Base-by-base conservation (phyloP, 1,140 invertebrate species). In the Phymastichus coffea region DNA sequence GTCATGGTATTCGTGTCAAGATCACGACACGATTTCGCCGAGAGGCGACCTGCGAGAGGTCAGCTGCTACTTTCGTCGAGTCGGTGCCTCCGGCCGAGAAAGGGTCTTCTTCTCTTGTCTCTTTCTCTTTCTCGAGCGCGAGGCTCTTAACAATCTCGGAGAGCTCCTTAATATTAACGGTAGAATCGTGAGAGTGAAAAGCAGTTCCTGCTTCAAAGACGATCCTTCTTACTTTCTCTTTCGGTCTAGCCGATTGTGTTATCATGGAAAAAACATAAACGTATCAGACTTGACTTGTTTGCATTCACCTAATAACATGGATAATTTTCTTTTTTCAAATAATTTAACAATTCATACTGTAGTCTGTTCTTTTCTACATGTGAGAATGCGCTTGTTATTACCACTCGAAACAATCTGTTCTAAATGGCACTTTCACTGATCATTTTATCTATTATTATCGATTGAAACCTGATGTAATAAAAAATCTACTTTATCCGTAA, bases 1-100 rank as follows among this genome's bases (percentile, higher is more conserved):
- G 19, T 20, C 23, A 60, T 65, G 64, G 64, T 67, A 71, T 70
- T 66, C 52, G 60, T 70, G 68, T 68, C 70, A 71, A 70, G 65
- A 70, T 66, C 65, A 61, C 63, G 58, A 52, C 43, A 48, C 38
- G 53, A 62, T 60, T 67, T 66, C 52, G 40, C 52, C 20, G 51
- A 40, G 38, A 59, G 61, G 61, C 37, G 66, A 70, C 65, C 66
- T 54, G 44, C 56, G 48, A 65, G 62, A 69, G 66, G 65, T 68
- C 66, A 66, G 66, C 59, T 67, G 63, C 64, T 57, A 69, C 69
- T 70, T 70, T 70, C 69, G 65, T 69, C 48, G 52, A 43, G 52
- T 25, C 43, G 17, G 41, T 35, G 58, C 58, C 63, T 65, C 57
- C 40, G 48, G 55, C 52, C 44, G 65, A 61, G 49, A 70, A 68